Percentiles rank a stretch among this genome's conserved stretches.
These are phyloP conservation scores for Telmatherina bonti DNA, from an alignment of 2,797 vertebrate species.

Conservation along the genomic window DNA sequence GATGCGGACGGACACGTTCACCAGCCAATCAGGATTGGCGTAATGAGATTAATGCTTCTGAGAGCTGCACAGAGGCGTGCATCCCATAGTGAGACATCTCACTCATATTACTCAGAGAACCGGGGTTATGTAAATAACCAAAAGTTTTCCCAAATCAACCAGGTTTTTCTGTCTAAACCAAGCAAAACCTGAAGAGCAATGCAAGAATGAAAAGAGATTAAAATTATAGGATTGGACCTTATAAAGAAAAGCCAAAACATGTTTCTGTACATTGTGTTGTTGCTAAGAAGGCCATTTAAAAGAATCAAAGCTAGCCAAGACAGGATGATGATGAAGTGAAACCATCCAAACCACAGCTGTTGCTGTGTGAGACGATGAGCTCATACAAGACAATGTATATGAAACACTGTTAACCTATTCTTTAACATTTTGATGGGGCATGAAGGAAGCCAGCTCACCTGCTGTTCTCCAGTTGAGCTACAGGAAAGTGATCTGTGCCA, in stretches of 20 bases:
- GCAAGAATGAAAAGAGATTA: background rate
- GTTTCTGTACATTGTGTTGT: background rate
- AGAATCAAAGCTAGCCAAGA: background rate
- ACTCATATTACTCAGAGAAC: no score
- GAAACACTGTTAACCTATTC: conserved; percentile 40
- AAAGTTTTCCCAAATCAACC: background rate
- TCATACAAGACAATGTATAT: conserved; percentile 48
- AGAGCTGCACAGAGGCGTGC: no score
- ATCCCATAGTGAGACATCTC: no score
- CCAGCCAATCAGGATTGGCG: no score
- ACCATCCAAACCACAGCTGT: conserved; percentile 49
- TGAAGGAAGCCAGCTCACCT: conserved; percentile 61
- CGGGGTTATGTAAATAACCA: no score
- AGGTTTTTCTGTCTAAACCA: background rate
- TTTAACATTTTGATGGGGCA: conserved; percentile 43
- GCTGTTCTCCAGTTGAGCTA: conserved; percentile 59
- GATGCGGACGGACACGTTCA: no score
- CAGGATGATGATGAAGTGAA: conserved; percentile 13
- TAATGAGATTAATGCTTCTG: no score
- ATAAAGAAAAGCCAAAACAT: background rate
- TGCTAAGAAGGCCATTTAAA: background rate
- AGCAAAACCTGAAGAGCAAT: background rate
- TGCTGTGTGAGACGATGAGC: conserved; percentile 10
- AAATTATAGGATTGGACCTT: background rate
- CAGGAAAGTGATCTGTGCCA: conserved; percentile 66